A percentile compares a stretch with the other conserved stretches of the same genome.
phyloP scores from a whole-genome alignment of 2,888 invertebrate species.

The Agrotis ipsilon region DNA sequence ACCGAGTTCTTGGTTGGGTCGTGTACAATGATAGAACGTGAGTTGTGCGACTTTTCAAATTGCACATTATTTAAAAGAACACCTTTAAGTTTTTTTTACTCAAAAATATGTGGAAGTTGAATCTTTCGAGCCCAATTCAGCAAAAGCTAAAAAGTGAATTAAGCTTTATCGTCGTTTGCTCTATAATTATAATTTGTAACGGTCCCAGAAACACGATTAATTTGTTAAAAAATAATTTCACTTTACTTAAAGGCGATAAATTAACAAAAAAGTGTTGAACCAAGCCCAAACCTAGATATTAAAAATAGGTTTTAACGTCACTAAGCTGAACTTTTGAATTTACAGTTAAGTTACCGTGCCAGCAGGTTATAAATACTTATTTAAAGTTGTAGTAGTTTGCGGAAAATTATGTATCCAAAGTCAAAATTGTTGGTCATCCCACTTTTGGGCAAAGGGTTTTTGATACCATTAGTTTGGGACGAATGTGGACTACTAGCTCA shows the following conservation, averaged over 20 bases:
- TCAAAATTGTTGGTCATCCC: neutral
- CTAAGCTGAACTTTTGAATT: slow-evolving; percentile 29
- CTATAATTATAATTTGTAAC: slow-evolving; percentile 10
- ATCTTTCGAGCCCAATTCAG: neutral
- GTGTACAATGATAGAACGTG: too few species aligned
- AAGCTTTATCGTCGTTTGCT: slow-evolving; percentile 6
- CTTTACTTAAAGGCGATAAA: slow-evolving; percentile 23
- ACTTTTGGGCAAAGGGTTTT: neutral
- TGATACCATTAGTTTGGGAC: too few species aligned
- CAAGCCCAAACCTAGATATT: slow-evolving; percentile 18
- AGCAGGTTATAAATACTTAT: neutral
- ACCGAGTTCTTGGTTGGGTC: too few species aligned
- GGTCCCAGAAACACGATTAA: slow-evolving; percentile 17
- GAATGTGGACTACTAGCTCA: too few species aligned
- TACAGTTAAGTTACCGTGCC: neutral
- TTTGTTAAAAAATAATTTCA: slow-evolving; percentile 1
- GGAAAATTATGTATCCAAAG: neutral
- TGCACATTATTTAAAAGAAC: too few species aligned
- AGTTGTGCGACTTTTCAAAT: too few species aligned
- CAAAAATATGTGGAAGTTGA: too few species aligned
- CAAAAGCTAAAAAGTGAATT: slow-evolving; percentile 22
- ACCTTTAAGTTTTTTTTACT: too few species aligned
- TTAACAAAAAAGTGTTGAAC: slow-evolving; percentile 28
- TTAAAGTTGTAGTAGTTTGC: neutral
- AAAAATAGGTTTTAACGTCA: slow-evolving; percentile 10